Base-by-base conservation (phyloP, 2,113 vertebrate genomes). In the Mustela lutreola region DNA sequence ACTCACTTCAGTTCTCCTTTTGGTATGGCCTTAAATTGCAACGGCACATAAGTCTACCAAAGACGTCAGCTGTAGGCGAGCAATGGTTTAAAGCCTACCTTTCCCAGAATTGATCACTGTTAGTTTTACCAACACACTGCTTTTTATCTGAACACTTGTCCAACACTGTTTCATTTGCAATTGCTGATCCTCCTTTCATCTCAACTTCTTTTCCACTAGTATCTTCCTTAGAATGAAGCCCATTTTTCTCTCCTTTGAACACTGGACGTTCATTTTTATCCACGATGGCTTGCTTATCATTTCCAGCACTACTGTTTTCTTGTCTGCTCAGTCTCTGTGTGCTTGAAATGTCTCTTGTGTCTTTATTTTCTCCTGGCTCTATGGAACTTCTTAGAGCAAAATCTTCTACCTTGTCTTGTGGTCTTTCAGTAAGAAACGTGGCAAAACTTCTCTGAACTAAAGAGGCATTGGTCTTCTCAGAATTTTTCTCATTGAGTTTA, bases 401-500 rank as follows among this genome's bases (percentile, higher is more conserved):
- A 60, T 8, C 97, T 91, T 93, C 89, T 80, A 19, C n/a, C 28
- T 95, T 53, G 0, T 82, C 26, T 53, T 79, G 95, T 88, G 60
- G 0, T 21, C 65, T 97, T 96, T 97, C 97, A 63, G 63, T 42
- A 2, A 48, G 48, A 93, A 97, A 96, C 50, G 80, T 75, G 14
- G 73, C 31, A 56, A 92, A 48, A 97, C 82, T 97, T 48, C 63
- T 97, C 31, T 97, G 97, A 94, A 95, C 89, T 28, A 96, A 86
- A 95, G 98, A 91, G 0, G 95, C 53, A 22, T 91, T 98, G 92
- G 98, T 99, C 96, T 98, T 98, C 96, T 99, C 98, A 0, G 97
- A 36, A 98, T 99, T 99, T 98, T 99, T 99, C 96, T 99, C 97
- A 98, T 99, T 99, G 97, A 99, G 99, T 70, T 99, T 98, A 90